phyloP scores from a whole-genome alignment of 2,797 vertebrate species.

The Xerus rutilus region DNA sequence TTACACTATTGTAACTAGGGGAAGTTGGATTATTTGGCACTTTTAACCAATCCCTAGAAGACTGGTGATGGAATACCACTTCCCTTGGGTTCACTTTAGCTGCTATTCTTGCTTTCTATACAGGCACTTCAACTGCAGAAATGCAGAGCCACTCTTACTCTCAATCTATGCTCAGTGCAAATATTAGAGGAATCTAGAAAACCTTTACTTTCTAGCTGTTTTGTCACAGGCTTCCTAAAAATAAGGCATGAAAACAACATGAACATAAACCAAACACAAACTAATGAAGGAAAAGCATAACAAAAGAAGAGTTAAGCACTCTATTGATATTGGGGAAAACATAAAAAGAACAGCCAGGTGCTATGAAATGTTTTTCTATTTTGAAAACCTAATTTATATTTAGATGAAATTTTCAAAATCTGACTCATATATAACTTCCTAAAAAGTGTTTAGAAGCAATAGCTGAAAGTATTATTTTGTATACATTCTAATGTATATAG shows the following conservation, averaged over 20 bases:
- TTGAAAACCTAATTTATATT: conserved; percentile 42
- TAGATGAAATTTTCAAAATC: conserved; percentile 33
- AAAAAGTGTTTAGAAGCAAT: background rate
- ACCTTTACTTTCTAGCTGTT: background rate
- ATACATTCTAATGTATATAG: conserved; percentile 26
- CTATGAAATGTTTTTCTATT: conserved; percentile 41
- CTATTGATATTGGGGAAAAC: background rate
- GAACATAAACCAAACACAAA: background rate
- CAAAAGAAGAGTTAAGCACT: background rate
- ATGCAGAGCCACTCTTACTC: background rate
- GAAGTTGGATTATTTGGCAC: background rate
- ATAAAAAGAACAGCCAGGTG: conserved; percentile 32
- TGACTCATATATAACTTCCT: background rate
- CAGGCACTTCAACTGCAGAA: background rate
- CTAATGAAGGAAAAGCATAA: background rate
- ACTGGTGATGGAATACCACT: background rate
- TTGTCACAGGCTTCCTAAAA: background rate
- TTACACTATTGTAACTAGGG: background rate
- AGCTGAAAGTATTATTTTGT: conserved; percentile 40
- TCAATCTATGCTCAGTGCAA: background rate
- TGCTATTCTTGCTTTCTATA: background rate
- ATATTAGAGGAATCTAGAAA: background rate
- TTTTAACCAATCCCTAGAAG: background rate
- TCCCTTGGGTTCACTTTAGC: background rate
- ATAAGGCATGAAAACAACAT: background rate